phyloP scores from a whole-genome alignment of 35 echinoderm and acorn worm genomes.

The Hemicentrotus pulcherrimus region DNA sequence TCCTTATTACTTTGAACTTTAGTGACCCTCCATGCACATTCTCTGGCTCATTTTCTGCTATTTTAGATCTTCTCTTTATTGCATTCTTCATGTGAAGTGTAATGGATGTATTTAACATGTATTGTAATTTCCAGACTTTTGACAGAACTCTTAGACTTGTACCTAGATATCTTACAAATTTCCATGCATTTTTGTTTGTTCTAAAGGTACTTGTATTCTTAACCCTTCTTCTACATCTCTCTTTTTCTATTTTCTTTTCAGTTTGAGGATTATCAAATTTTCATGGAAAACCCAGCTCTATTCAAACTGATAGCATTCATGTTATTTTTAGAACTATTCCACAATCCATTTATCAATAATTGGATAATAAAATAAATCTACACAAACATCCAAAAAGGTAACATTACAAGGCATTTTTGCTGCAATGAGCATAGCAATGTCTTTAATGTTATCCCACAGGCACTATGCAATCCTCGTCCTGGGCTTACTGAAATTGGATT shows the following conservation, averaged over 20 bases:
- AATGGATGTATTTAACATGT: background rate
- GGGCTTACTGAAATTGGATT: background rate
- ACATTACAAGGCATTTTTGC: background rate
- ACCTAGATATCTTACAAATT: too few relatives aligned
- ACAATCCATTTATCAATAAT: background rate
- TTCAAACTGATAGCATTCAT: background rate
- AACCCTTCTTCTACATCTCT: background rate
- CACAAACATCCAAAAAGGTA: background rate
- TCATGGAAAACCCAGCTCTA: background rate
- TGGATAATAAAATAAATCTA: background rate
- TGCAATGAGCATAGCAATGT: background rate
- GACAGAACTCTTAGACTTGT: background rate
- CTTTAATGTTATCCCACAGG: background rate
- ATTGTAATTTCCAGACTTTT: background rate
- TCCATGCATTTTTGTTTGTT: background rate
- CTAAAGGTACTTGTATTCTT: too few relatives aligned
- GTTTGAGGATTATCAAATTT: too few relatives aligned
- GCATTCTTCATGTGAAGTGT: background rate
- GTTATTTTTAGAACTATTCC: background rate
- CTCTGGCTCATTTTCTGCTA: background rate
- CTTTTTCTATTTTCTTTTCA: background rate
- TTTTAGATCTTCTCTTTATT: background rate
- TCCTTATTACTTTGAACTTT: conserved; percentile 6
- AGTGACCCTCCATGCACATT: background rate
- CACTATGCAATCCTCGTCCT: background rate